These are phyloP conservation scores for Alfaro cultratus DNA, from an alignment of 2,797 vertebrate species.

Conservation along the genomic window DNA sequence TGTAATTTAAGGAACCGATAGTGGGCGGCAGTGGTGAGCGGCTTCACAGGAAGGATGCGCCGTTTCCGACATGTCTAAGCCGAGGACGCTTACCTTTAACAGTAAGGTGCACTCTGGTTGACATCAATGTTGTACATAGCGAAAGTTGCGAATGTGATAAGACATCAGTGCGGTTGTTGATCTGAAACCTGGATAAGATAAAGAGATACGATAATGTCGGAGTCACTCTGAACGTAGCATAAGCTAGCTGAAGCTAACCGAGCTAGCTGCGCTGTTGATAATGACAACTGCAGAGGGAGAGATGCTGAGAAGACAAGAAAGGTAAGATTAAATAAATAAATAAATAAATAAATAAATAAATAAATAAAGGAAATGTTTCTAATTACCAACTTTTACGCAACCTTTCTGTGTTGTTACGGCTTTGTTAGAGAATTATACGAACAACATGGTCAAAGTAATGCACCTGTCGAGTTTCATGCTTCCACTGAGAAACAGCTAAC, in stretches of 20 bases:
- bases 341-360: not conserved
- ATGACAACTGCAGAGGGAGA: not conserved
- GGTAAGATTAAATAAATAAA: too few relatives aligned
- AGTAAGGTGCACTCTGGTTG: not conserved
- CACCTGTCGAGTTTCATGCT: not conserved
- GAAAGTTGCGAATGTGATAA: not conserved
- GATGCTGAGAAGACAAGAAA: slow-evolving; percentile 26
- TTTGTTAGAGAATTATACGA: not conserved
- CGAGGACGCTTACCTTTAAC: slow-evolving; percentile 28
- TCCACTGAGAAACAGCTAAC: not conserved
- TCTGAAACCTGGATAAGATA: slow-evolving; percentile 34
- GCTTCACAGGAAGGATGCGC: slow-evolving; percentile 68
- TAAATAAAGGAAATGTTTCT: not conserved
- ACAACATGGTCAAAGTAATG: not conserved
- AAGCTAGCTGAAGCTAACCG: slow-evolving; percentile 60
- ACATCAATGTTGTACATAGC: not conserved
- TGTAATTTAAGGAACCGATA: slow-evolving; percentile 6
- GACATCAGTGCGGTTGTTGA: not conserved
- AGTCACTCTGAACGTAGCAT: not conserved
- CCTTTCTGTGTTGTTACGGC: not conserved
- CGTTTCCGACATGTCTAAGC: slow-evolving; percentile 13
- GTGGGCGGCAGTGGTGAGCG: slow-evolving; percentile 36
- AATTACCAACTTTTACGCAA: not conserved
- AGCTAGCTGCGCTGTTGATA: slow-evolving; percentile 35
- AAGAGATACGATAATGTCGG: slow-evolving; percentile 19